These are phyloP conservation scores for Corticium candelabrum DNA, from an alignment of 37 sponge, comb jelly and placozoan genomes.

Conservation along the genomic window DNA sequence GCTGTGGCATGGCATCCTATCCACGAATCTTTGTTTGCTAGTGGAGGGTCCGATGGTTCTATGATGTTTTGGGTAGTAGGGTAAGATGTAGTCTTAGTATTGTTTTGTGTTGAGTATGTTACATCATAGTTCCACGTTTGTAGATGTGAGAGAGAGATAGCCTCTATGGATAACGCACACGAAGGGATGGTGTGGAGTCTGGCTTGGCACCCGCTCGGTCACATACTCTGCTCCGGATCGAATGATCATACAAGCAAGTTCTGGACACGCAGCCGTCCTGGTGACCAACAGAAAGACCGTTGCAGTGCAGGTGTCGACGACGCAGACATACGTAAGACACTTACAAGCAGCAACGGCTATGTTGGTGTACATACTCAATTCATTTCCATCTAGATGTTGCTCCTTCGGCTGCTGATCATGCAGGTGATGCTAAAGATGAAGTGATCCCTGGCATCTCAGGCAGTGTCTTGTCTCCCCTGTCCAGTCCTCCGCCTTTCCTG, in stretches of 20 bases:
- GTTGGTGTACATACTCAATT: no score
- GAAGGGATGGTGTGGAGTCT: conserved; percentile 80
- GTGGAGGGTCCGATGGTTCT: conserved; percentile 89
- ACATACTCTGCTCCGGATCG: conserved; percentile 76
- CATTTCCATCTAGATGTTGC: no score
- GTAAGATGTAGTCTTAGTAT: conserved; percentile 22
- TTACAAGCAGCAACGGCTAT: no score
- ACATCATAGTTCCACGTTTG: not conserved
- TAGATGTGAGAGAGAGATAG: conserved; percentile 73
- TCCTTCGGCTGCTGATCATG: no score
- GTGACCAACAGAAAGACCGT: conserved; percentile 81
- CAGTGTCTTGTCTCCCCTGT: no score
- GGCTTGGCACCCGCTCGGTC: conserved; percentile 95
- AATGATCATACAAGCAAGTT: conserved; percentile 96
- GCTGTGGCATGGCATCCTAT: conserved; percentile 93
- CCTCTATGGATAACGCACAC: conserved; percentile 88
- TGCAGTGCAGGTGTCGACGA: conserved; percentile 46
- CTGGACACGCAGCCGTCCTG: conserved; percentile 90
- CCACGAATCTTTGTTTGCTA: conserved; percentile 81
- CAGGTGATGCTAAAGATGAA: no score
- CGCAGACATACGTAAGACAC: no score
- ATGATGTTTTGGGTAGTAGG: conserved; percentile 89
- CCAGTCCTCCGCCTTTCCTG: no score
- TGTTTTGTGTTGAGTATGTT: not conserved
- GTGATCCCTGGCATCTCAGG: no score